These are phyloP conservation scores for Myathropa florea DNA, from an alignment of 2,888 invertebrate species.

Conservation along the genomic window DNA sequence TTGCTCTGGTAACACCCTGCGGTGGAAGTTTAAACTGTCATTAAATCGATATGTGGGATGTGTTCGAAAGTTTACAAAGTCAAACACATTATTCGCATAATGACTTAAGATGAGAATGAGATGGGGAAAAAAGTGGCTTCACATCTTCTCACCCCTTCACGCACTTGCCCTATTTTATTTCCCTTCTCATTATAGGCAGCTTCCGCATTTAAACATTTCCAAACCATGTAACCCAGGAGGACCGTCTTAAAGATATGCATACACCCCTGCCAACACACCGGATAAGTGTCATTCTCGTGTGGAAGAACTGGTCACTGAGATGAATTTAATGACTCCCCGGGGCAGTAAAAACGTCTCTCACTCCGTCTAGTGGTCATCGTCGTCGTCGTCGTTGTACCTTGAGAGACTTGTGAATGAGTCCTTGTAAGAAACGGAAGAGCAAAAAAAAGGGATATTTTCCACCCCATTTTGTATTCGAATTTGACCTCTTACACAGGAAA, in stretches of 20 bases:
- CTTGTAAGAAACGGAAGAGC: neutral
- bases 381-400: neutral
- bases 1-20: constrained; percentile 44
- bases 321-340: constrained; percentile 68
- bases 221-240: neutral
- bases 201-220: neutral
- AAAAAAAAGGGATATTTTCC: constrained; percentile 51
- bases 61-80: constrained; percentile 8
- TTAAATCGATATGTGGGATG: constrained; percentile 41
- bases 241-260: neutral
- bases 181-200: neutral
- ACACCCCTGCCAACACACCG: neutral
- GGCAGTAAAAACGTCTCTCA: constrained; percentile 22
- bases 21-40: constrained; percentile 13
- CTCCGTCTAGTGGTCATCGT: constrained; percentile 11
- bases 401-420: constrained; percentile 11
- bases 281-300: constrained; percentile 15
- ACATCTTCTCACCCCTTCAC: neutral
- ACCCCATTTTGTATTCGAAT: constrained; percentile 62
- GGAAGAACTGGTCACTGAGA: constrained; percentile 61
- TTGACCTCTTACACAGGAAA: constrained; percentile 41
- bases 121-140: neutral
- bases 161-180: neutral
- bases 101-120: neutral
- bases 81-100: neutral